A percentile compares a stretch with the other conserved stretches of the same genome.
These are phyloP conservation scores for Anoplophora glabripennis DNA, from an alignment of 1,140 invertebrate genomes.

Conservation along the genomic window DNA sequence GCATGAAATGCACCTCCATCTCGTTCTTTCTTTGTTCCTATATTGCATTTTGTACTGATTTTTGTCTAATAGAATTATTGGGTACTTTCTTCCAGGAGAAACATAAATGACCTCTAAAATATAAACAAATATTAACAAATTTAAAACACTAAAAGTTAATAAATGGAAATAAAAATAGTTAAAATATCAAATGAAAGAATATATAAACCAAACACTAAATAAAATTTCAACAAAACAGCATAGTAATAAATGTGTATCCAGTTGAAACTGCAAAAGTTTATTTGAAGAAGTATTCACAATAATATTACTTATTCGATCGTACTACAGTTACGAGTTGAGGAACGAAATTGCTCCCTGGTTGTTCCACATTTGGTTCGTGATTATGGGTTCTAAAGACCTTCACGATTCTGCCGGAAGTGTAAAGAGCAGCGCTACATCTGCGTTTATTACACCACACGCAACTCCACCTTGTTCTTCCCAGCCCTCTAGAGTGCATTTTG, in stretches of 20 bases:
- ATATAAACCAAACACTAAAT: not conserved
- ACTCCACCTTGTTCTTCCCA: constrained; percentile 16
- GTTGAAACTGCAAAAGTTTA: not conserved
- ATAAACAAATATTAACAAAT: not conserved
- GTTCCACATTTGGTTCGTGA: constrained; percentile 1
- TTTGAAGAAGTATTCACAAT: not conserved
- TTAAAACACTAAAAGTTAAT: not conserved
- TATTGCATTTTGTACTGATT: not conserved
- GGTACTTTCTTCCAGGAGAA: not conserved
- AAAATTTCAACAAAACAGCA: not conserved
- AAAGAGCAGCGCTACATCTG: constrained; percentile 10
- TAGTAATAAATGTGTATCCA: not conserved
- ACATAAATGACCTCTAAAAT: not conserved
- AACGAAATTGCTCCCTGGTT: not conserved
- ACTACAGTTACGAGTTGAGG: constrained; percentile 1
- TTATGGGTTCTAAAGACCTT: constrained; percentile 9
- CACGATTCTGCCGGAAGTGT: constrained; percentile 15
- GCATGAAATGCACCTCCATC: not conserved
- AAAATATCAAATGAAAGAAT: not conserved
- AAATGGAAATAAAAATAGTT: no score
- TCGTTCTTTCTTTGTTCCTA: not conserved
- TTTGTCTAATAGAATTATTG: not conserved
- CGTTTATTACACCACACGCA: constrained; percentile 7
- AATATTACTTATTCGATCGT: not conserved
- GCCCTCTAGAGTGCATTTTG: constrained; percentile 7